Evolutionary conservation across 2,797 vertebrate genomes (phyloP), one percentile per base, ranked within the genome.

Genomic region (Danio jaintianensis): DNA sequence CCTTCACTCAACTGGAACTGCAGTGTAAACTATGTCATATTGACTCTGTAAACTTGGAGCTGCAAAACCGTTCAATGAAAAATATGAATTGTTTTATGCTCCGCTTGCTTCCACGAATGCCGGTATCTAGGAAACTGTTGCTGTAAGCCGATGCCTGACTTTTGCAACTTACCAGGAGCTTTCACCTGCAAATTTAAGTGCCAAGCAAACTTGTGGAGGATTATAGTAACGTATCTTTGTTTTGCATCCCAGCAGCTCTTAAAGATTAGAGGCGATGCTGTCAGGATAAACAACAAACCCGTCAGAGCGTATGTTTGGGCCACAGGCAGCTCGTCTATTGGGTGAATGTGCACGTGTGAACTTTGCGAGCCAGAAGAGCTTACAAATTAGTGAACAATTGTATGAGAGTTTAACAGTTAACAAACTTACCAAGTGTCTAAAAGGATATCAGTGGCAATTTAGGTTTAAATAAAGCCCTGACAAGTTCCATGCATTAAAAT

Each of bases 11-110:
- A 42, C 66, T 59, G 15, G 76, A 79, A 79, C 76, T 4, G 3
- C 42, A 36, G 29, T 20, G 56, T 70, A 62, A 61, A 48, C 55
- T 22, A 11, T 66, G 45, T 59, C 53, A 42, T 61, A 59, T 69
- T 40, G 64, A 48, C 63, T 77, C 22, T 69, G 43, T 59, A 78
- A 78, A 69, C 76, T 48, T 64, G 13, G 38, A 66, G 7, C 67
- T n/a, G n/a, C 2, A 63, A 8, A 80, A 71, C 13, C 16, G n/a
- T 55, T 63, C 36, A 42, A 47, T 53, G 58, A 63, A 53, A 74
- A 66, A 15, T 73, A n/a, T 71, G 67, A 62, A 64, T 50, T 29
- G 53, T 42, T 61, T 69, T 55, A 62, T 50, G 67, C 66, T 59
- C 53, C 1, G 12, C 29, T 69, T 58, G 22, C 42, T 48, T 42